Percentiles rank a stretch among this genome's conserved stretches.
Evolutionary conservation across 1,140 invertebrate species (phyloP).

Genomic region (Pseudachorutes palmiensis): DNA sequence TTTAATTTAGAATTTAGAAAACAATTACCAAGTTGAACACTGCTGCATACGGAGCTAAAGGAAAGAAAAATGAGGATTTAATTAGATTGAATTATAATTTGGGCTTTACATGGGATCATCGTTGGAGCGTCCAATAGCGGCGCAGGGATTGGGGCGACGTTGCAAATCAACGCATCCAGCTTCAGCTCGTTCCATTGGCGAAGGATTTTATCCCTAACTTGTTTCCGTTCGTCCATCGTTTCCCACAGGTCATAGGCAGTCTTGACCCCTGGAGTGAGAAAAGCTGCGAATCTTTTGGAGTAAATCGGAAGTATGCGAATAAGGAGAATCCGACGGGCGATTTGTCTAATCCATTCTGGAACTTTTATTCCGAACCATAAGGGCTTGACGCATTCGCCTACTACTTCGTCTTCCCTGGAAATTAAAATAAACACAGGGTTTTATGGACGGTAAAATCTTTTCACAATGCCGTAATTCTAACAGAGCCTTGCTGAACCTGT

Average conservation of each 20-base stretch:
- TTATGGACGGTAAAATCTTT: too few species aligned
- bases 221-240: neutral
- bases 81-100: neutral
- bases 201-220: conserved; percentile 15
- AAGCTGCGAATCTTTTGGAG: neutral
- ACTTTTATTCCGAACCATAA: neutral
- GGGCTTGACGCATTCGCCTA: neutral
- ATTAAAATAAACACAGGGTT: neutral
- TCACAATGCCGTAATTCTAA: too few species aligned
- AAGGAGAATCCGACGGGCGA: neutral
- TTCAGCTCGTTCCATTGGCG: neutral
- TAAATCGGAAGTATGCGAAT: neutral
- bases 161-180: conserved; percentile 20
- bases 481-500: too few species aligned
- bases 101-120: conserved; percentile 13
- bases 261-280: neutral
- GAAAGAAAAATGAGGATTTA: neutral
- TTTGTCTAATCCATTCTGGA: neutral
- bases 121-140: neutral
- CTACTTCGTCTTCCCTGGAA: neutral
- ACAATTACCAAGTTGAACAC: conserved; percentile 40
- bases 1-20: neutral
- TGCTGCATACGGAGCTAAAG: conserved; percentile 35
- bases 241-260: conserved; percentile 12
- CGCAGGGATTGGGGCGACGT: conserved; percentile 23